Evolutionary conservation across 2,888 invertebrate genomes (phyloP).

Genomic region (Tribolium freemani): DNA sequence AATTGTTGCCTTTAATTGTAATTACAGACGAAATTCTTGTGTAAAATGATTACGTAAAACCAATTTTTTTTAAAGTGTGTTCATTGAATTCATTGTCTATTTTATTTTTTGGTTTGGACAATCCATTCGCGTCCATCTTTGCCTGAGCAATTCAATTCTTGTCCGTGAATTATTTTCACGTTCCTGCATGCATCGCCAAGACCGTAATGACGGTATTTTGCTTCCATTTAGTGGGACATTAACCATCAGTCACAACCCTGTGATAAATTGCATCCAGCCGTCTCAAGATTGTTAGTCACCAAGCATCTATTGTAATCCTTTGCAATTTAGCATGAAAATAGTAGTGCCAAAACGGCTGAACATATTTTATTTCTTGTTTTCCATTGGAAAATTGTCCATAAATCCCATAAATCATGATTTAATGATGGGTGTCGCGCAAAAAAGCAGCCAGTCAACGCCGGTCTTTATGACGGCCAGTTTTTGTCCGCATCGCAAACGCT

Average conservation of each 20-base stretch:
- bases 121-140: neutral
- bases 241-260: neutral
- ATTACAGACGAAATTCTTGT: no score
- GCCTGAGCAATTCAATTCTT: neutral
- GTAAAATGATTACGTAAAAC: no score
- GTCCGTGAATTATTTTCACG: neutral
- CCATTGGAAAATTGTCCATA: slow-evolving; percentile 7
- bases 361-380: neutral
- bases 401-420: slow-evolving; percentile 35
- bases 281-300: neutral
- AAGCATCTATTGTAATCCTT: neutral
- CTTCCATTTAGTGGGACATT: neutral
- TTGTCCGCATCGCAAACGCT: slow-evolving; percentile 31
- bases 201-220: neutral
- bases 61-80: no score
- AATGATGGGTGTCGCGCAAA: slow-evolving; percentile 40
- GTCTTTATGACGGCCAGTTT: slow-evolving; percentile 40
- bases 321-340: neutral
- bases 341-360: neutral
- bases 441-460: slow-evolving; percentile 38
- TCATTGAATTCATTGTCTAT: no score
- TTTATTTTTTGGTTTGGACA: no score
- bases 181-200: neutral
- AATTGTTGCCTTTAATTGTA: no score
- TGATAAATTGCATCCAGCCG: neutral